Conservation (phyloP, 2,888 invertebrate species). For the Lypha dubia region DNA sequence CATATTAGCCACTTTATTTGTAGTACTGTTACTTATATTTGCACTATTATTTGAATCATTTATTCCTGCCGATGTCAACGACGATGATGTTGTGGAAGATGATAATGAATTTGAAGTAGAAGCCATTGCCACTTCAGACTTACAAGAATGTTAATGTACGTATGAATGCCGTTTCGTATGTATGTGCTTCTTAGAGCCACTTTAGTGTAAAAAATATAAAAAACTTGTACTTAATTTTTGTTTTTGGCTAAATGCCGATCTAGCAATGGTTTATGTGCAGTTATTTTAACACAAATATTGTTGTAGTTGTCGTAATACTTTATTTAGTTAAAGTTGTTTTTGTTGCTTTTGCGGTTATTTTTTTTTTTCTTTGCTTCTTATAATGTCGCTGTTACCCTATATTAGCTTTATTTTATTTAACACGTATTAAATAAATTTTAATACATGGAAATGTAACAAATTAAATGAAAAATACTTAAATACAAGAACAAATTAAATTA, state of each 20-base stretch:
- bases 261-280: conserved; percentile 59
- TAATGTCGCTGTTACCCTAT: conserved; percentile 36
- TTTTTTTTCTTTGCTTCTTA: conserved; percentile 1
- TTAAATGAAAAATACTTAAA: conserved; percentile 36
- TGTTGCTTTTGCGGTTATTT: conserved; percentile 33
- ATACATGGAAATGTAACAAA: conserved; percentile 48
- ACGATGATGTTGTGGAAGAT: conserved; percentile 44
- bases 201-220: conserved; percentile 21
- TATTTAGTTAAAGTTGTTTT: conserved; percentile 44
- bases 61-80: conserved; percentile 55
- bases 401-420: conserved; percentile 37
- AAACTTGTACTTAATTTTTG: conserved; percentile 59
- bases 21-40: conserved; percentile 40
- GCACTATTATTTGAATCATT: conserved; percentile 58
- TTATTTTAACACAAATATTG: conserved; percentile 62
- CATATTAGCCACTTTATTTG: conserved; percentile 53
- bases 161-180: conserved; percentile 1
- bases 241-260: conserved; percentile 70
- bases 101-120: conserved; percentile 64
- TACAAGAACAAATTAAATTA: conserved; percentile 61
- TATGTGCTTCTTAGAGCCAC: conserved; percentile 41
- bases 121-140: conserved; percentile 63
- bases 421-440: conserved; percentile 58
- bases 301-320: conserved; percentile 45
- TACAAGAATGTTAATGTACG: conserved; percentile 7